These are phyloP conservation scores for Diachasmimorpha longicaudata DNA, from an alignment of 1,140 invertebrate genomes.

Conservation along the genomic window DNA sequence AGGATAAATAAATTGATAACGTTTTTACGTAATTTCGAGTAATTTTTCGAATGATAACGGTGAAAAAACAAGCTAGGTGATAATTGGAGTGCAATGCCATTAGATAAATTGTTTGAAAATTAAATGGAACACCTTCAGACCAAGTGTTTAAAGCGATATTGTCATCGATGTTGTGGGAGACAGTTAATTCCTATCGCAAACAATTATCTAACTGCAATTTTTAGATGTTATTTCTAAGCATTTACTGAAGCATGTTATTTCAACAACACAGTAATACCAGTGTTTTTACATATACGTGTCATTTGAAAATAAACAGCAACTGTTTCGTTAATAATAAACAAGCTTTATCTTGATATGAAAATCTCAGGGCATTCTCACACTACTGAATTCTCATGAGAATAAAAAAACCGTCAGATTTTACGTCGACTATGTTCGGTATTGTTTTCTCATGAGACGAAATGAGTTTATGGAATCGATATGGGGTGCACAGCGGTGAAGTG, in stretches of 20 bases:
- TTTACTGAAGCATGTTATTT: neutral
- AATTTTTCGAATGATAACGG: neutral
- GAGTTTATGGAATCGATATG: conserved; percentile 1
- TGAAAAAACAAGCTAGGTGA: neutral
- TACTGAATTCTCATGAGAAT: conserved; percentile 1
- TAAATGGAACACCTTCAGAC: neutral
- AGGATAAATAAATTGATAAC: neutral
- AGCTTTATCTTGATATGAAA: neutral
- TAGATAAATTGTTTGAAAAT: neutral
- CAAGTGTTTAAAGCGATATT: neutral
- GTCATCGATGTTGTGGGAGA: neutral
- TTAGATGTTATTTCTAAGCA: neutral
- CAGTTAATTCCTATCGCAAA: neutral
- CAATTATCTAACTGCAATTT: neutral
- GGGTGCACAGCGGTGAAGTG: neutral
- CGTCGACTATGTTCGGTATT: neutral
- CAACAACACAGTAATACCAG: neutral
- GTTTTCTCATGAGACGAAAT: neutral
- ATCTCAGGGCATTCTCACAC: neutral
- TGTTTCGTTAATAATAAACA: neutral
- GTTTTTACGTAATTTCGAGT: neutral
- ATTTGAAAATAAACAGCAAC: neutral
- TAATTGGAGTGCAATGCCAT: neutral
- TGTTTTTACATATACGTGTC: neutral
- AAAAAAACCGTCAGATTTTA: neutral